Evolutionary conservation across 2,797 vertebrate species (phyloP), one percentile per base, ranked within the genome.

Genomic region (Tympanoctomys barrerae): DNA sequence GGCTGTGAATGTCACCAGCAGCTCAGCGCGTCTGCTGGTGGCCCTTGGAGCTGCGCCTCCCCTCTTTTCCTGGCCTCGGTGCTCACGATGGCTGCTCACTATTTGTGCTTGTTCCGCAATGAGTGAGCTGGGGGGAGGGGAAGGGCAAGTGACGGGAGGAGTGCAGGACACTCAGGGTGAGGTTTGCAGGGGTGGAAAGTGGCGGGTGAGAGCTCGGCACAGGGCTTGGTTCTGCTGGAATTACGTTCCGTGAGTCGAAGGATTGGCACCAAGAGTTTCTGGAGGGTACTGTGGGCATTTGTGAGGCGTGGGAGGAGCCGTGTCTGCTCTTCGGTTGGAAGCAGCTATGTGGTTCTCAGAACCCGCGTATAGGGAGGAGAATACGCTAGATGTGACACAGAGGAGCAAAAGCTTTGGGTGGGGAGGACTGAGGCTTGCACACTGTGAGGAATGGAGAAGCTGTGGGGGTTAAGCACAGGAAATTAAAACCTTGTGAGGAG

Each of bases 31-130:
- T 36, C n/a, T 21, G 7, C 21, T 21, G 18, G 14, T 10, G 36
- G n/a, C 0, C n/a, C 7, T 70, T 36, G 68, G 7, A 21, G n/a
- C 21, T 8, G 10, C 8, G 21, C 3, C 9, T 21, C n/a, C 7
- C 68, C 68, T 70, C 68, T 70, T 36, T 21, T 21, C 21, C n/a
- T 11, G 2, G 36, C n/a, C 68, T 36, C 21, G 10, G 10, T 70
- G 4, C 18, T 36, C 19, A 36, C n/a, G 21, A 36, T 36, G 18
- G 14, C 19, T 7, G 1, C 36, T 39, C 11, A 39, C 7, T 22
- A 39, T 71, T 71, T 71, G 70, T 39, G 36, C 4, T 71, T 24
- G 19, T 39, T 71, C 9, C 24, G 36, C 70, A 71, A 3, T 39
- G 36, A 39, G 70, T 39, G 70, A 24, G 10, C 9, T 71, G 36